A percentile compares a stretch with the other conserved stretches of the same genome.
Evolutionary conservation across 1,140 invertebrate species (phyloP).

Genomic region (Calycopis cecrops): DNA sequence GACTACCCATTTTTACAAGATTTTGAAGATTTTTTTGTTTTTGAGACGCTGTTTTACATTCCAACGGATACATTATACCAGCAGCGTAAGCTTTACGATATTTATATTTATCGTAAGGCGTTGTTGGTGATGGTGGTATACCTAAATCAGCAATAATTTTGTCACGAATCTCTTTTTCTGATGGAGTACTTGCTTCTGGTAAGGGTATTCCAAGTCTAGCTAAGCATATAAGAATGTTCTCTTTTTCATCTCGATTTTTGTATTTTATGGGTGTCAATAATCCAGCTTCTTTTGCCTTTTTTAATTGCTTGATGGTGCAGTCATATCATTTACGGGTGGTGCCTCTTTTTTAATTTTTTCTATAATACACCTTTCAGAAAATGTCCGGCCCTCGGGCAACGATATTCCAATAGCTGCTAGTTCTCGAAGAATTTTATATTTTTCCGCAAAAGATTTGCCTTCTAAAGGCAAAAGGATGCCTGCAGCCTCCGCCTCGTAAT

Average conservation of each 20-base stretch:
- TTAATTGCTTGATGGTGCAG: background rate
- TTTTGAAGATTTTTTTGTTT: constrained; percentile 31
- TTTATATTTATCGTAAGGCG: too few species aligned
- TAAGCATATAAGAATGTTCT: constrained; percentile 29
- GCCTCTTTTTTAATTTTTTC: constrained; percentile 28
- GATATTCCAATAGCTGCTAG: constrained; percentile 24
- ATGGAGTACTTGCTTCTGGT: constrained; percentile 20
- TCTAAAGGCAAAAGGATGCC: too few species aligned
- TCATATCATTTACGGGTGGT: constrained; percentile 11
- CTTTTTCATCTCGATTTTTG: constrained; percentile 33
- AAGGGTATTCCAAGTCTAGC: constrained; percentile 28
- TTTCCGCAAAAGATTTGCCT: constrained; percentile 18
- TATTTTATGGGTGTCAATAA: constrained; percentile 35
- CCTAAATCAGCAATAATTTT: constrained; percentile 24
- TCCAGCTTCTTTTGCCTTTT: constrained; percentile 27
- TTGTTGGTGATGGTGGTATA: constrained; percentile 7
- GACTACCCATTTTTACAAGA: constrained; percentile 22
- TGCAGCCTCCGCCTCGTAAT: too few species aligned
- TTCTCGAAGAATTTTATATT: constrained; percentile 35
- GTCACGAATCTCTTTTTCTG: constrained; percentile 22
- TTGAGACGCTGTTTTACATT: constrained; percentile 27
- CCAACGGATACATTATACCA: constrained; percentile 28
- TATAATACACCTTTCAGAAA: constrained; percentile 31
- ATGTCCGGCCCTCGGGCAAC: constrained; percentile 31
- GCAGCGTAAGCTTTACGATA: constrained; percentile 14